phyloP scores from a whole-genome alignment of 1,140 invertebrate genomes.

The Penaeus chinensis region DNA sequence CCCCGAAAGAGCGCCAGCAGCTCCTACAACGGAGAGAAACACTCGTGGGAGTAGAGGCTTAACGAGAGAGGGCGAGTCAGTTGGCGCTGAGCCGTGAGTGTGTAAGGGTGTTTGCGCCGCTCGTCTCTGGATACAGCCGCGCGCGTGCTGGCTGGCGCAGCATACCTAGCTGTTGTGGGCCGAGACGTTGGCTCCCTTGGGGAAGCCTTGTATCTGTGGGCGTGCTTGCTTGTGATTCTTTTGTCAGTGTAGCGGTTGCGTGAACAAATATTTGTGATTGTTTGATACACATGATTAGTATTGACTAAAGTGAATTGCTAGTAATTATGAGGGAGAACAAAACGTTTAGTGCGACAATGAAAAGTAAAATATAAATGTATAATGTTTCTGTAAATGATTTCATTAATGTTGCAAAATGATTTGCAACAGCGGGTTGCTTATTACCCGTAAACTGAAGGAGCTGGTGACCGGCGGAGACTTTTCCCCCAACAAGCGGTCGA shows the following conservation, averaged over 20 bases:
- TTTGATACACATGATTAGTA: no score
- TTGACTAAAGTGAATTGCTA: no score
- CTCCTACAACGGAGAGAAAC: conserved; percentile 8
- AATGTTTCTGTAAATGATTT: no score
- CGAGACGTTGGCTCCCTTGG: no score
- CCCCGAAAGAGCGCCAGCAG: not conserved
- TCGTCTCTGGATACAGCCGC: not conserved
- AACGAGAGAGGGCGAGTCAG: conserved; percentile 21
- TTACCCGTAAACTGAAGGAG: conserved; percentile 63
- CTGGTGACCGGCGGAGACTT: conserved; percentile 52
- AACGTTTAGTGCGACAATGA: no score
- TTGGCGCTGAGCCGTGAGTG: conserved; percentile 45
- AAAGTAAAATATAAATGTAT: no score
- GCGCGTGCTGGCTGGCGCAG: conserved; percentile 22
- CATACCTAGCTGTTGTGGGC: no score
- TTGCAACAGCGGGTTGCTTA: conserved; percentile 62
- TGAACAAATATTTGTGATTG: no score
- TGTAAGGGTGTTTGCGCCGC: conserved; percentile 42
- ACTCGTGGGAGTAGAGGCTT: not conserved
- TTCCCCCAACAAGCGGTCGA: conserved; percentile 36
- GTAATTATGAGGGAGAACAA: no score
- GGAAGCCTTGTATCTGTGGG: no score
- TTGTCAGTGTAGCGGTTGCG: no score
- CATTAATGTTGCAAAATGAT: conserved; percentile 55
- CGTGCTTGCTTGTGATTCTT: no score